Conservation (phyloP, 2,888 invertebrate species). For the Ormyrus nitidulus region DNA sequence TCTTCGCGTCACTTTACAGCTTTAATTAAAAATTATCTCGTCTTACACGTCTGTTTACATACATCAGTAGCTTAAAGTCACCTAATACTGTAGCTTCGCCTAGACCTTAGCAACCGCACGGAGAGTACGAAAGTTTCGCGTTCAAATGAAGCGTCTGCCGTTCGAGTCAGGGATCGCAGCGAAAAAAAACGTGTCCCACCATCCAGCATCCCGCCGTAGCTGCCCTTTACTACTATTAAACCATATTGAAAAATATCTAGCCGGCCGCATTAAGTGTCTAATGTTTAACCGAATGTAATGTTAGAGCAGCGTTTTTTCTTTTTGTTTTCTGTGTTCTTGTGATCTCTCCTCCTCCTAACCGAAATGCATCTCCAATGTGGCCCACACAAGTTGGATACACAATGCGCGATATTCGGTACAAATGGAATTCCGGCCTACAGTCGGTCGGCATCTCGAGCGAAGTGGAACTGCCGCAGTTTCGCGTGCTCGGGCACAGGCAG, state of each 20-base stretch:
- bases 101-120: too few species aligned
- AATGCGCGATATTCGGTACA: constrained; percentile 98
- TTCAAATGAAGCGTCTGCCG: too few species aligned
- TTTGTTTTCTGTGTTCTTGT: constrained; percentile 73
- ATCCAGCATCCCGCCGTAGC: too few species aligned
- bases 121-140: too few species aligned
- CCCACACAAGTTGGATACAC: constrained; percentile 90
- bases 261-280: constrained; percentile 62
- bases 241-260: constrained; percentile 27
- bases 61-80: too few species aligned
- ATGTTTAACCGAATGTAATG: constrained; percentile 65
- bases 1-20: too few species aligned
- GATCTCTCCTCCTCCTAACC: constrained; percentile 60
- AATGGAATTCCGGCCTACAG: constrained; percentile 94
- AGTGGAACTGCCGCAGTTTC: constrained; percentile 97
- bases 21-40: too few species aligned
- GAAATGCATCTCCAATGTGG: constrained; percentile 30
- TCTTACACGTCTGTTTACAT: too few species aligned
- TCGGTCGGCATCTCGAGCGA: constrained; percentile 97
- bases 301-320: constrained; percentile 73
- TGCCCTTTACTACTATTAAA: constrained; percentile 3
- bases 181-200: constrained; percentile 1
- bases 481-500: constrained; percentile 96
- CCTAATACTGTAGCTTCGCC: too few species aligned
- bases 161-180: too few species aligned